Base-by-base conservation (phyloP, 1,140 invertebrate genomes). In the Nylanderia fulva region DNA sequence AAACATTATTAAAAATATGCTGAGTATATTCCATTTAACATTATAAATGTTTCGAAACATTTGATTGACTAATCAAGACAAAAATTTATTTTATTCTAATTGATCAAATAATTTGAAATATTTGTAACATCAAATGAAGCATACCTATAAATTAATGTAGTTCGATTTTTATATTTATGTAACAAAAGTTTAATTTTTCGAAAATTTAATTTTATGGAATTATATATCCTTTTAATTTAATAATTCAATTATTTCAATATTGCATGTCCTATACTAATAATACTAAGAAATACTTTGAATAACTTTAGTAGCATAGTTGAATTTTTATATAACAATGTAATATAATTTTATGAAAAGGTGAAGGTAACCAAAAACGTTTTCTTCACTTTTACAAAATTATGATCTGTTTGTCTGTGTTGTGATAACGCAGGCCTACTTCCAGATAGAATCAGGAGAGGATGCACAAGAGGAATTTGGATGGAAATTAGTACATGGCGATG, bases 401-500 rank as follows among this genome's bases (percentile, higher is more conserved):
- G 85, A 91, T 74, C 79, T 42, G 42, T 79, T 84, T 85, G 90
- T 92, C 91, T 93, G 88, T 93, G 91, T 93, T 93, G 89, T 85
- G 87, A 92, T 93, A 93, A 93, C 92, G 92, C 93, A 92, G 91
- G 91, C 91, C 85, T 94, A 92, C 85, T 93, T 94, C 91, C 92
- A 98, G 96, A 98, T 98, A 96, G 98, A 98, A 92, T 98, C 97
- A 89, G 98, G 98, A 11, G 99, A 99, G 95, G 99, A 99, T 96
- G 99, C 99, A 13, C 96, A 99, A 95, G 99, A 99, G 95, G 99
- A 99, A 94, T 99, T 99, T 95, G 99, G 99, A 27, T 99, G 99
- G 99, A 99, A 99, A 95, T 95, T 99, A 56, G 98, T 99, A 2
- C 98, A 99, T 92, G 98, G 98, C 15, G 98, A 99, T 95, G 98